Evolutionary conservation across 2,888 invertebrate genomes (phyloP), one percentile per base, ranked within the genome.

Genomic region (Xestobium rufovillosum): DNA sequence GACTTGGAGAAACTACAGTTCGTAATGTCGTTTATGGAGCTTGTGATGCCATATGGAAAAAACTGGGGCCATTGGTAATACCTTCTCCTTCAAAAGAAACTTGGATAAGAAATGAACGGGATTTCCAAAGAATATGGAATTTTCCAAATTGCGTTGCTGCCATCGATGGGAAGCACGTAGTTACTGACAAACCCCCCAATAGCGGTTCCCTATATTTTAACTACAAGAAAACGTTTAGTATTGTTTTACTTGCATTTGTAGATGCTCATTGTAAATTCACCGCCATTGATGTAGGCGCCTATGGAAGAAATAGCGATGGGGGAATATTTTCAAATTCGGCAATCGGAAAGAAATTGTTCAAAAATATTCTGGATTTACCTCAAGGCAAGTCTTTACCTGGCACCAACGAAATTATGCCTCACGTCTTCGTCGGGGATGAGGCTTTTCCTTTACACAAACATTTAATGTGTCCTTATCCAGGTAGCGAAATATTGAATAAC

Each of bases 131-230:
- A 19, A 19, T 19, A 19, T 19, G 23, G 23, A 19, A 19, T 19
- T 19, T 19, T 19, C 23, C 23, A 19, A 19, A 19, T n/a, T 19
- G 23, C 23, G 23, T 19, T 19, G n/a, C 6, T 19, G 23, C 23
- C n/a, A 19, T 19, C 23, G 23, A 19, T n/a, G 23, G 23, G 23
- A 19, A 19, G n/a, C 23, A 19, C n/a, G 23, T 19, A 19, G 23
- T 19, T 19, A 19, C 23, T 19, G 23, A 19, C 23, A 19, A 19
- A 19, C 23, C 23, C 6, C 6, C 23, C 23, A 19, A 19, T 19
- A 19, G 23, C 23, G 23, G 23, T n/a, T 19, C 23, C 6, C 23
- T 19, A 8, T 19, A 19, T 19, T 19, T 19, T n/a, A 19, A 19
- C 23, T 19, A n/a, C 23, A 19, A 19, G 23, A 19, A 19, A 19